phyloP scores from a whole-genome alignment of 2,888 invertebrate genomes.

The Leptinotarsa rubiginosa region DNA sequence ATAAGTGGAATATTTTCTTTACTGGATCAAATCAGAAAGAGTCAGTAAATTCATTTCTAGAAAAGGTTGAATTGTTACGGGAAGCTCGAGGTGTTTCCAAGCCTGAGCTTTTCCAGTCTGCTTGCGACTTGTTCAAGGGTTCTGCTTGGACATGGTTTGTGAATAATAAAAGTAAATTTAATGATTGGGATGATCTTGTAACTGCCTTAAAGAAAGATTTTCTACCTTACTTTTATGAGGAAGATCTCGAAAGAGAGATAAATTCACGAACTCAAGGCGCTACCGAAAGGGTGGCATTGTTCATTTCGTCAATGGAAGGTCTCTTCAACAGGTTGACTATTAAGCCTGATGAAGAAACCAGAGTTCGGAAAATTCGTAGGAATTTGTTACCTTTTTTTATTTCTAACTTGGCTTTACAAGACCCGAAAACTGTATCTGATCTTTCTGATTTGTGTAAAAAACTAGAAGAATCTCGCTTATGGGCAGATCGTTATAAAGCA shows the following conservation, averaged over 20 bases:
- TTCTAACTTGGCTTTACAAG: conserved; percentile 18
- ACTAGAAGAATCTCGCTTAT: background rate
- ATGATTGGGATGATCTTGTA: conserved; percentile 26
- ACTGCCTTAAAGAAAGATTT: conserved; percentile 28
- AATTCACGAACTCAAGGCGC: conserved; percentile 26
- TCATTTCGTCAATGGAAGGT: conserved; percentile 25
- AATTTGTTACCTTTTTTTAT: conserved; percentile 29
- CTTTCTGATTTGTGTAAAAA: conserved; percentile 24
- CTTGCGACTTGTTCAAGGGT: conserved; percentile 33
- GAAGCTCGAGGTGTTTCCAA: conserved; percentile 24
- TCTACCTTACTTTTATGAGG: conserved; percentile 29
- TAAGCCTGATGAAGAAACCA: conserved; percentile 11
- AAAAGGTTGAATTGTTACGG: conserved; percentile 26
- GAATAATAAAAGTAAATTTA: conserved; percentile 22
- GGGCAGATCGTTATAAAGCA: conserved; percentile 24
- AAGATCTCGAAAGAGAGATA: conserved; percentile 27
- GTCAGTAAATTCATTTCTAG: conserved; percentile 31
- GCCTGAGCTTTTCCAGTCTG: conserved; percentile 21
- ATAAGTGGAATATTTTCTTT: conserved; percentile 34
- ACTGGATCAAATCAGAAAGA: conserved; percentile 25
- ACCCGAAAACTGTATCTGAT: conserved; percentile 17
- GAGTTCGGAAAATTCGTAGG: conserved; percentile 21
- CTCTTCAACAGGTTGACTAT: conserved; percentile 21
- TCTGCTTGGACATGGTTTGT: conserved; percentile 30
- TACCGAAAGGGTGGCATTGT: conserved; percentile 16